Base-by-base conservation (phyloP, 1,140 invertebrate genomes). In the Lysiphlebus fabarum region DNA sequence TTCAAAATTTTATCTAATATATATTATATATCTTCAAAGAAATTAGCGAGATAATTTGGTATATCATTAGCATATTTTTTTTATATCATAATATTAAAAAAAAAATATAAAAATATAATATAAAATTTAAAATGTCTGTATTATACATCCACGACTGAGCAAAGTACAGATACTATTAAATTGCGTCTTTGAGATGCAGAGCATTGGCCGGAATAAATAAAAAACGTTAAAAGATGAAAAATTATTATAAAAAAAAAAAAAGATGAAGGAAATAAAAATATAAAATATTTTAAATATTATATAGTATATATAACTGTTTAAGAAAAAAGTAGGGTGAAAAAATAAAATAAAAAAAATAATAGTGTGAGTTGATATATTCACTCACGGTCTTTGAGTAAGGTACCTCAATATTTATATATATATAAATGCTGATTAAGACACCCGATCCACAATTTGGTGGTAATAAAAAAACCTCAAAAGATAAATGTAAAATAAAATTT, bases 181-280 rank as follows among this genome's bases (percentile, higher is more conserved):
- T 77, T 75, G 67, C 68, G 71, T 69, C 76, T 78, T 78, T 78
- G 75, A 77, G 70, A 78, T 78, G 76, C 74, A 75, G 75, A 76
- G 68, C 68, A 65, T 64, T 66, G 61, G 62, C 61, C 58, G 44
- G 54, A 62, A 64, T 57, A 61, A 63, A 67, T 67, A 47, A 38
- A 41, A 54, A 59, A 59, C 26, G 49, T 7, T 45, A 45, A 53
- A 62, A 37, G 26, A 33, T 49, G 36, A 34, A 38, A 11, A 41
- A 40, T 26, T n/a, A 36, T 47, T 50, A 43, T 34, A 57, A 51
- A 53, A 40, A 44, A 45, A 41, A 26, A 49, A 59, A 43, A 48
- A 51, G 41, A n/a, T 36, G 47, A 53, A 53, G 43, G 55, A 53
- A 50, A 26, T 33, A 10, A 34, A 47, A 59, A 40, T 33, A 53